phyloP scores from a whole-genome alignment of 2,113 vertebrate species.

The Pelusios castaneus region DNA sequence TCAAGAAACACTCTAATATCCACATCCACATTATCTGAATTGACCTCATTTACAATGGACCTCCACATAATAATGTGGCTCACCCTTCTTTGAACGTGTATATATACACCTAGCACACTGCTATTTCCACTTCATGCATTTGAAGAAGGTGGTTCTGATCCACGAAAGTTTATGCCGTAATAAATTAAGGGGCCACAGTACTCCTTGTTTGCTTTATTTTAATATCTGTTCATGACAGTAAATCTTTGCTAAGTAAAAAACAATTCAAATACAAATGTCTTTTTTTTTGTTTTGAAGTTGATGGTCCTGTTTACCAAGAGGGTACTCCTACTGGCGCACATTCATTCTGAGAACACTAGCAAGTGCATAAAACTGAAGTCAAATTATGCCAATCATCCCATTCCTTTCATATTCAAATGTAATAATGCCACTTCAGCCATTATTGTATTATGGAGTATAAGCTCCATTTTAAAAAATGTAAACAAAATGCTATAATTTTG shows the following conservation, averaged over 20 bases:
- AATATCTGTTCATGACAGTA: background rate
- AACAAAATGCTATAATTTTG: background rate
- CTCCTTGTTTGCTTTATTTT: background rate
- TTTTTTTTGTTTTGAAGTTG: background rate
- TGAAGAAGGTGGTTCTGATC: too few species aligned
- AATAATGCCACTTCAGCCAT: background rate
- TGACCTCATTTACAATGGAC: too few species aligned
- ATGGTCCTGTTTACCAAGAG: background rate
- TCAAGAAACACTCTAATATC: background rate
- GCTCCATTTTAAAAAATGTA: background rate
- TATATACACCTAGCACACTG: too few species aligned
- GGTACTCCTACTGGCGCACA: background rate
- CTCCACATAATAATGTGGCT: too few species aligned
- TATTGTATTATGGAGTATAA: background rate
- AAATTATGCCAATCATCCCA: background rate
- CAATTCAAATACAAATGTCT: background rate
- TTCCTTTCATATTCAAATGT: background rate
- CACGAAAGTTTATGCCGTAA: too few species aligned
- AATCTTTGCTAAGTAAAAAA: background rate
- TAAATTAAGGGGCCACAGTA: too few species aligned
- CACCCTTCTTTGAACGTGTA: too few species aligned
- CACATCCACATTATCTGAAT: too few species aligned
- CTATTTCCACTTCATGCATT: too few species aligned
- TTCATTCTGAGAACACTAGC: background rate
- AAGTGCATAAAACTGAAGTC: background rate